Percentiles rank a stretch among this genome's conserved stretches.
These are phyloP conservation scores for Trichonephila clavata DNA, from an alignment of 1,140 invertebrate genomes.

Conservation along the genomic window DNA sequence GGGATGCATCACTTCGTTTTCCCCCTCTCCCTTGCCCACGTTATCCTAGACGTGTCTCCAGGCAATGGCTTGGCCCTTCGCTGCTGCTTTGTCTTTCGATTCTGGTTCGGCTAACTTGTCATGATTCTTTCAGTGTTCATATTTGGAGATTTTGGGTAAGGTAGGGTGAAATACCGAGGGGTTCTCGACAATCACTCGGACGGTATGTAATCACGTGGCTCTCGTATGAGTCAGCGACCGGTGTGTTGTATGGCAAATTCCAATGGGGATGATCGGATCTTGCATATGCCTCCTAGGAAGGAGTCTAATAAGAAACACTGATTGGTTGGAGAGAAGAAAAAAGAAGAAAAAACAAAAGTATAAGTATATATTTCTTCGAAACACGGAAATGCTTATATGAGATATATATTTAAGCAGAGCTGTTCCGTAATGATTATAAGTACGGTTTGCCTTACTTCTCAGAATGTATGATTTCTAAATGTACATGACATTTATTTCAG, in stretches of 20 bases:
- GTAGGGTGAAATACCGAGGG: conserved; percentile 32
- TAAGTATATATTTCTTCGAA: background rate
- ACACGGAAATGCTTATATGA: background rate
- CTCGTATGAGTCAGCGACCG: background rate
- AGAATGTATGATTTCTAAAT: no score
- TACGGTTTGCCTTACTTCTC: no score
- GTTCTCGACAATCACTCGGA: background rate
- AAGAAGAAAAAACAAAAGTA: background rate
- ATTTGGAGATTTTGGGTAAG: background rate
- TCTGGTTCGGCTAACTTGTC: background rate
- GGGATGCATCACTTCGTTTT: background rate
- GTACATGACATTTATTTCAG: no score
- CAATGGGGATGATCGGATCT: background rate
- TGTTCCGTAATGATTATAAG: no score
- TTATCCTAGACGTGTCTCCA: background rate
- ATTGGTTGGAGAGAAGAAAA: background rate
- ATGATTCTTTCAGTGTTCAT: background rate
- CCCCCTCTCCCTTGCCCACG: conserved; percentile 19
- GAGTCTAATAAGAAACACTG: background rate
- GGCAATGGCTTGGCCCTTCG: conserved; percentile 33
- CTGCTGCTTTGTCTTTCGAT: background rate
- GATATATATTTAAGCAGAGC: no score
- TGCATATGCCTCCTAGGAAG: background rate
- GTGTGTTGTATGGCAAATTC: background rate
- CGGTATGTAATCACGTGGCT: background rate